These are phyloP conservation scores for Spodoptera exigua DNA, from an alignment of 2,888 invertebrate genomes.

Conservation along the genomic window DNA sequence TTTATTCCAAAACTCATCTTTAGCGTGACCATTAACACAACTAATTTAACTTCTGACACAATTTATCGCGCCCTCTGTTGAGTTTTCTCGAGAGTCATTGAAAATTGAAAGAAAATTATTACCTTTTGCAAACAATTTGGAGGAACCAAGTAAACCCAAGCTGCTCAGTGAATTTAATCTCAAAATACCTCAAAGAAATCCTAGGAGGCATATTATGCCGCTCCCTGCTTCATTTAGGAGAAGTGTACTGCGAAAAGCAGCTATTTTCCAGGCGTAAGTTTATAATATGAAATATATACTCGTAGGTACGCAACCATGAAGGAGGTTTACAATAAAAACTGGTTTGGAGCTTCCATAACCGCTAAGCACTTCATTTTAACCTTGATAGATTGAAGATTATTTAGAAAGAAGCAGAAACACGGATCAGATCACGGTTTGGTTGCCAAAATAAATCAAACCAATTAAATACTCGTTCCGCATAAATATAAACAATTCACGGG, in stretches of 20 bases:
- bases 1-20: slow-evolving; percentile 23
- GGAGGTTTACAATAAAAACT: not conserved
- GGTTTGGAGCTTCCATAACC: slow-evolving; percentile 23
- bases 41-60: slow-evolving; percentile 20
- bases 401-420: not conserved
- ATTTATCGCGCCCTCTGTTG: slow-evolving; percentile 11
- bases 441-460: no score
- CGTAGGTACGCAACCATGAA: slow-evolving; percentile 13
- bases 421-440: not conserved
- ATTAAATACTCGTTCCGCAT: no score
- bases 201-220: slow-evolving; percentile 21
- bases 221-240: slow-evolving; percentile 17
- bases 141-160: slow-evolving; percentile 14
- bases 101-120: slow-evolving; percentile 21
- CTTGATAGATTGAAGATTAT: slow-evolving; percentile 4
- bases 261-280: slow-evolving; percentile 6
- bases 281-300: slow-evolving; percentile 18
- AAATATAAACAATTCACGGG: no score
- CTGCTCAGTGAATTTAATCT: slow-evolving; percentile 20
- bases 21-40: slow-evolving; percentile 1
- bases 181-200: slow-evolving; percentile 25
- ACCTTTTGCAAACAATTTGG: slow-evolving; percentile 18
- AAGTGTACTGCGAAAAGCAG: slow-evolving; percentile 16
- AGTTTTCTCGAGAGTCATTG: not conserved
- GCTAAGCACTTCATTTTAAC: slow-evolving; percentile 3